These are phyloP conservation scores for Channa striata DNA, from an alignment of 2,797 vertebrate genomes.

Conservation along the genomic window DNA sequence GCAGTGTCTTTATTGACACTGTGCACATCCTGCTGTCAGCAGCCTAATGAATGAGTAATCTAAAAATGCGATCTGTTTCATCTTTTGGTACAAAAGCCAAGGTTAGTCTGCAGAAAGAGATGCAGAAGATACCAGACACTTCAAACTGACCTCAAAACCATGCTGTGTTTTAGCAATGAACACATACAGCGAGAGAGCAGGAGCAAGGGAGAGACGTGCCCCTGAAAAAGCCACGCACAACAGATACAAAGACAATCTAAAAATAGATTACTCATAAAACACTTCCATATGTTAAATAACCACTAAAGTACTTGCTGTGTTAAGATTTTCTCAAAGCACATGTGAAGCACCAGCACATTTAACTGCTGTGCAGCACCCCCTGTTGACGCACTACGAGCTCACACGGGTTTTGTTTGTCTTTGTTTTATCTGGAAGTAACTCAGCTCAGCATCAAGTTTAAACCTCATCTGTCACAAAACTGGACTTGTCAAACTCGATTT, in stretches of 20 bases:
- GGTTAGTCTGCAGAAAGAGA: constrained; percentile 25
- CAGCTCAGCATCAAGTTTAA: neutral
- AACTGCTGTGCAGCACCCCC: constrained; percentile 64
- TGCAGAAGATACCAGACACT: constrained; percentile 51
- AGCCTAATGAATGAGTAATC: constrained; percentile 47
- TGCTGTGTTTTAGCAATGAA: constrained; percentile 19
- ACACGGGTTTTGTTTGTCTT: constrained; percentile 7
- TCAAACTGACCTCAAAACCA: constrained; percentile 65
- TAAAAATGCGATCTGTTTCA: constrained; percentile 48
- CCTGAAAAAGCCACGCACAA: constrained; percentile 17
- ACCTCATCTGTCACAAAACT: neutral
- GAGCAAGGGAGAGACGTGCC: constrained; percentile 30
- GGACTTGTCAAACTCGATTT: fast-evolving
- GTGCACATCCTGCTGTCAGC: constrained; percentile 47
- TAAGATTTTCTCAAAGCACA: constrained; percentile 20
- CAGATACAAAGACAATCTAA: constrained; percentile 52
- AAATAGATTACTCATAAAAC: constrained; percentile 51
- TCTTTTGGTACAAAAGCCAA: constrained; percentile 43
- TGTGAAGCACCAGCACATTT: constrained; percentile 14
- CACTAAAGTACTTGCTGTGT: constrained; percentile 32
- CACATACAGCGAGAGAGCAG: constrained; percentile 3
- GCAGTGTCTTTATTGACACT: constrained; percentile 52
- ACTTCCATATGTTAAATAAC: constrained; percentile 63
- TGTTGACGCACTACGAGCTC: constrained; percentile 42
- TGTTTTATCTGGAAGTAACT: neutral